These are phyloP conservation scores for Pollicipes pollicipes DNA, from an alignment of 1,140 invertebrate genomes.

Conservation along the genomic window DNA sequence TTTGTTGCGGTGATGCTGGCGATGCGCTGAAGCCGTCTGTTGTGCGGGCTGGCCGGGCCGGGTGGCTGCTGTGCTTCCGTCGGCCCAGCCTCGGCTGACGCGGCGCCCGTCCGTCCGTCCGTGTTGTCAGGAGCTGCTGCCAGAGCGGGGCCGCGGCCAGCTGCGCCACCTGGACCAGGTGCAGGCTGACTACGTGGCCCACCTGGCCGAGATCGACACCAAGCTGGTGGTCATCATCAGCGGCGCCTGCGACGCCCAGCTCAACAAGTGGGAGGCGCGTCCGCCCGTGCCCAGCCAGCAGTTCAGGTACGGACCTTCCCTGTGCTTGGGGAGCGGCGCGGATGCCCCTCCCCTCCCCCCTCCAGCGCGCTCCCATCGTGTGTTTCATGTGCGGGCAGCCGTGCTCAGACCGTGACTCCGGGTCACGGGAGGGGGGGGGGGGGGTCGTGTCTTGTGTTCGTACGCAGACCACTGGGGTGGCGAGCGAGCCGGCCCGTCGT, in stretches of 20 bases:
- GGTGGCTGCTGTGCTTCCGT: not conserved
- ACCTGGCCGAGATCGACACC: not conserved
- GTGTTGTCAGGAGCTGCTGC: not conserved
- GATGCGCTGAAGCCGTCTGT: not conserved
- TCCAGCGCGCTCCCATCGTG: no score
- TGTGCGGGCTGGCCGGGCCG: not conserved
- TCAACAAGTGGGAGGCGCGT: not conserved
- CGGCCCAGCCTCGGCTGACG: not conserved
- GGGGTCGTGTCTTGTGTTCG: no score
- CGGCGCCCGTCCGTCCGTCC: not conserved
- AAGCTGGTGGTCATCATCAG: not conserved
- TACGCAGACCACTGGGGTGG: no score
- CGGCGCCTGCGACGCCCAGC: not conserved
- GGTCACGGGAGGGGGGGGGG: no score
- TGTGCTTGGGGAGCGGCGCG: no score
- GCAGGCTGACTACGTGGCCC: not conserved
- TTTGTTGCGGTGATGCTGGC: no score
- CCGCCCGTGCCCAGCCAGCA: not conserved
- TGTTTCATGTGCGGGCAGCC: no score
- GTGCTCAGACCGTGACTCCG: no score
- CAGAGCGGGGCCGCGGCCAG: not conserved
- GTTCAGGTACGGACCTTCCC: not conserved
- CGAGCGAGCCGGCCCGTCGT: no score
- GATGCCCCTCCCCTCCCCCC: no score
- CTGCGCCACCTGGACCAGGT: not conserved